These are phyloP conservation scores for Atherinosoma microstoma DNA, from an alignment of 2,797 vertebrate genomes.

Conservation along the genomic window DNA sequence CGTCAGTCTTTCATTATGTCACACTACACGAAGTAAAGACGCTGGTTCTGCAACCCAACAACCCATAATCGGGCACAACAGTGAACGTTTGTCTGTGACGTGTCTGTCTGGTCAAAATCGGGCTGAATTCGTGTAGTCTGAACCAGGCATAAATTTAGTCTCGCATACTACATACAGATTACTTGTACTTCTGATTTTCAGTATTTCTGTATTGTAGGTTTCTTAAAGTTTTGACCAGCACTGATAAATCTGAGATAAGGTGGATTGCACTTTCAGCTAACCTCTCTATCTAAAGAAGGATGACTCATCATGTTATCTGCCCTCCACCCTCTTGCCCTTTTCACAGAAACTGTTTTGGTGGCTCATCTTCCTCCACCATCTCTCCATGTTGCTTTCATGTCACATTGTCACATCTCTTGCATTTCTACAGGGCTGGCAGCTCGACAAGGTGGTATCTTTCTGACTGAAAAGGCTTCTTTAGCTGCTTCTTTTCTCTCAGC, in stretches of 20 bases:
- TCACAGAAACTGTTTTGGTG: slow-evolving; percentile 3
- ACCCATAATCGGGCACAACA: too few species aligned
- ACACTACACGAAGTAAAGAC: too few species aligned
- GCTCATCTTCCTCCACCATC: slow-evolving; percentile 5
- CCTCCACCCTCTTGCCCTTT: neutral
- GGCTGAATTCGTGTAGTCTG: too few species aligned
- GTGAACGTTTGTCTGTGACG: too few species aligned
- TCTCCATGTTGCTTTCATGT: slow-evolving; percentile 30
- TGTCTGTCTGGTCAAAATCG: too few species aligned
- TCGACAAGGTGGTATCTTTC: slow-evolving; percentile 32
- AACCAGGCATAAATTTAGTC: neutral
- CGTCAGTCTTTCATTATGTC: too few species aligned
- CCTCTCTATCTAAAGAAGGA: neutral
- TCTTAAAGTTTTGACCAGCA: neutral
- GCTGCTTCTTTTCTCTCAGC: slow-evolving; percentile 9
- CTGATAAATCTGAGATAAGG: neutral
- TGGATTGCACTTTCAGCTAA: neutral
- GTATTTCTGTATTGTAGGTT: neutral
- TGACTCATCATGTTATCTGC: slow-evolving; percentile 3
- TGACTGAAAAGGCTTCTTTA: slow-evolving; percentile 29
- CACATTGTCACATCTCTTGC: slow-evolving; percentile 1
- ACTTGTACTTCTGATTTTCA: neutral
- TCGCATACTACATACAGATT: neutral
- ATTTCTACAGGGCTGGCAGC: neutral
- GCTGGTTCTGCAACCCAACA: too few species aligned